Conservation (phyloP, 2,888 invertebrate genomes). For the Idaea dimidiata region DNA sequence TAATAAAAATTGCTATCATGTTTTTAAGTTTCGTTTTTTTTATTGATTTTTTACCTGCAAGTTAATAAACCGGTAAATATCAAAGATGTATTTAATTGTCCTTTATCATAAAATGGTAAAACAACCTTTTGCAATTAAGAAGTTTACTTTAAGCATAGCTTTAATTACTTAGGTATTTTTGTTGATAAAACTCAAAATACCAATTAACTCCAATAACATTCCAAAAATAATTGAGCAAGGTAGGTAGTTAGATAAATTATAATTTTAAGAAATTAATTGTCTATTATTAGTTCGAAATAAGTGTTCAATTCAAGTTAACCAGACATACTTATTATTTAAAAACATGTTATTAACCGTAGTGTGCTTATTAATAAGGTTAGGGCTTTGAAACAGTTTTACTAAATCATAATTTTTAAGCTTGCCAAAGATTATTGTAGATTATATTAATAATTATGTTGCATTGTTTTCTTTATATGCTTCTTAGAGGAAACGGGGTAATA, state of each 20-base stretch:
- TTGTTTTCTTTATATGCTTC: not conserved
- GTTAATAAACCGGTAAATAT: not conserved
- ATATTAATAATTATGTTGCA: not conserved
- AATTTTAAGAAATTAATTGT: conserved; percentile 44
- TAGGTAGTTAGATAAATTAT: conserved; percentile 29
- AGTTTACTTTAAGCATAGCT: not conserved
- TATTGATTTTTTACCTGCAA: not conserved
- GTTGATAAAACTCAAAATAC: conserved; percentile 13
- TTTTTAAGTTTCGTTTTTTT: not conserved
- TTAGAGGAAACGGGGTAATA: not conserved
- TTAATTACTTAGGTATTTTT: conserved; percentile 13
- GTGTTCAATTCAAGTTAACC: conserved; percentile 44
- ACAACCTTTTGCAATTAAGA: not conserved
- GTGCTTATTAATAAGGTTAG: not conserved
- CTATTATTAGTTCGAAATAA: conserved; percentile 49
- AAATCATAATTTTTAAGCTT: not conserved
- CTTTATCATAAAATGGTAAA: not conserved
- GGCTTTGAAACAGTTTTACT: not conserved
- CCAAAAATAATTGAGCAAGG: conserved; percentile 19
- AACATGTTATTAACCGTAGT: not conserved
- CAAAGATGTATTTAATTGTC: not conserved
- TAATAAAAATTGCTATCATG: not conserved
- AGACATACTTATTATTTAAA: not conserved
- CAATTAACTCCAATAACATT: conserved; percentile 40
- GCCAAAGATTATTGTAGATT: not conserved